Base-by-base conservation (phyloP, 2,888 invertebrate species). In the Trisateles emortualis region DNA sequence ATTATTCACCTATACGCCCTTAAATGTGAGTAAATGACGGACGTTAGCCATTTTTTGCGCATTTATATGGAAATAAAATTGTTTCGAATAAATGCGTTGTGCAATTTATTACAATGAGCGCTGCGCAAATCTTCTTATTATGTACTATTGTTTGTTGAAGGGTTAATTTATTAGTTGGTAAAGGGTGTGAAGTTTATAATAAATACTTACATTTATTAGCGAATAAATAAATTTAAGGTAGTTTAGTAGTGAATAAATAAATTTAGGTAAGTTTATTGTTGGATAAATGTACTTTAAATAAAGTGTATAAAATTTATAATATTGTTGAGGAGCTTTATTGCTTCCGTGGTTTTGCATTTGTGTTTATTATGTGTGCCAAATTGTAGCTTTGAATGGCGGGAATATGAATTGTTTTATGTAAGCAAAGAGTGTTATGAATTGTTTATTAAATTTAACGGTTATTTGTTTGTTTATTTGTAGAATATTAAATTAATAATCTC, bases 31-130 rank as follows among this genome's bases (percentile, higher is more conserved):
- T 57, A 69, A 74, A 72, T 66, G 63, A 62, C 62, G 64, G 66
- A 68, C 68, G 57, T 53, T 61, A 63, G 66, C 68, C 70, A 68
- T 81, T 79, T 77, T 76, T 68, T 74, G 69, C 44, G 73, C 64
- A 83, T 87, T 81, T 82, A 78, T 73, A 87, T 86, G 83, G 73
- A 76, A 83, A 87, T 82, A 76, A 75, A 64, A 59, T 60, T 65
- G 72, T 75, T 81, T 84, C 78, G 76, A 81, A 79, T 78, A 64
- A 61, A 48, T 52, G 13, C 60, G 61, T 62, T 62, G 52, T 52
- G 68, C 70, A 68, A 76, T 83, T 81, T 81, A 84, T 83, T 75
- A 74, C 71, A 59, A 62, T 76, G 69, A 59, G 56, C 52, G 5
- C 47, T 70, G 67, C 66, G 60, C 62, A 59, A 51, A 69, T 64